Conservation (phyloP, 2,888 invertebrate species). For the Sphaeridia pumilis region DNA sequence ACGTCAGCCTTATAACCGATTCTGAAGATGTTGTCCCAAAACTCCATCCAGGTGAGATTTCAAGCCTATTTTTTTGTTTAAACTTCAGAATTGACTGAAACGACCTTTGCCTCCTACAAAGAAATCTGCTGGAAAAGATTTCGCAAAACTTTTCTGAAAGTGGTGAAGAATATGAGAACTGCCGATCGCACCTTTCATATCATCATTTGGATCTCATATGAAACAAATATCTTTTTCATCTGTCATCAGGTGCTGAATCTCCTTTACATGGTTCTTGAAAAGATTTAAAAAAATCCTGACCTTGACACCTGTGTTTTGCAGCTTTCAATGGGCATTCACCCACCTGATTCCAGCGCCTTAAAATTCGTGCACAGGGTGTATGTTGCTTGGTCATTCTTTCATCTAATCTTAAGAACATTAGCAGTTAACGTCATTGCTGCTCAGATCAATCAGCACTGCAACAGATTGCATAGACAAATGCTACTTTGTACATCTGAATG, state of each 20-base stretch:
- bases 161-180: constrained; percentile 21
- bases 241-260: constrained; percentile 35
- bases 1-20: too few relatives aligned
- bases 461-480: constrained; percentile 20
- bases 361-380: constrained; percentile 14
- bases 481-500: constrained; percentile 28
- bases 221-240: constrained; percentile 34
- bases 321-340: constrained; percentile 26
- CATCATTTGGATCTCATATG: constrained; percentile 31
- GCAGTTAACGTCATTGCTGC: constrained; percentile 29
- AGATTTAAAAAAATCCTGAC: too few relatives aligned
- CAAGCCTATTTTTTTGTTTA: too few relatives aligned
- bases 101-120: too few relatives aligned
- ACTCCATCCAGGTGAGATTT: too few relatives aligned
- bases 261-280: too few relatives aligned
- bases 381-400: constrained; percentile 28
- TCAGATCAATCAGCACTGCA: constrained; percentile 25
- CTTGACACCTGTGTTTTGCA: constrained; percentile 1
- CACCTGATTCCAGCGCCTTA: not conserved
- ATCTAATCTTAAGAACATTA: constrained; percentile 23
- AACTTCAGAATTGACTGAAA: too few relatives aligned
- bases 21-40: too few relatives aligned
- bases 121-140: constrained; percentile 22
- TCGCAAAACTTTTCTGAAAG: constrained; percentile 20
- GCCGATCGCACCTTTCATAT: constrained; percentile 26